A percentile compares a stretch with the other conserved stretches of the same genome.
Evolutionary conservation across 2,113 vertebrate genomes (phyloP).

Genomic region (Thalassoma bifasciatum): DNA sequence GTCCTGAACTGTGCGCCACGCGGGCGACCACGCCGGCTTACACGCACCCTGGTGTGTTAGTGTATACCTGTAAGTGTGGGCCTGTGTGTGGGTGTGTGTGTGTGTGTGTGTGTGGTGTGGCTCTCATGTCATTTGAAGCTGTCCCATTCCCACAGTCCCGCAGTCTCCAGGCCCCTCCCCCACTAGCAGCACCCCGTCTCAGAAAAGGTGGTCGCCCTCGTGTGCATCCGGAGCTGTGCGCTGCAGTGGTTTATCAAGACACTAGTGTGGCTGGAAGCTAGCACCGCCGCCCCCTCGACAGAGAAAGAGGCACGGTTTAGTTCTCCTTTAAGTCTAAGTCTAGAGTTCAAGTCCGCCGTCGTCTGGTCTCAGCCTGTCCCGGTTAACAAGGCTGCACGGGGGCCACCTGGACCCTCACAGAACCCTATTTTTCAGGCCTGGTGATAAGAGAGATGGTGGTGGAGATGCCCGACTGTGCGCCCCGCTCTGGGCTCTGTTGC

Average conservation of each 20-base stretch:
- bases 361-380: slow-evolving; percentile 55
- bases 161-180: slow-evolving; percentile 45
- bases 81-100: slow-evolving; percentile 54
- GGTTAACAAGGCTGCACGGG: slow-evolving; percentile 42
- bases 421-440: slow-evolving; percentile 21
- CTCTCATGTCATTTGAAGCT: slow-evolving; percentile 74
- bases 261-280: slow-evolving; percentile 67
- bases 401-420: slow-evolving; percentile 50
- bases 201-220: slow-evolving; percentile 44
- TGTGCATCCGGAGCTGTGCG: slow-evolving; percentile 53
- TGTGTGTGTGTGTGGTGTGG: slow-evolving; percentile 47
- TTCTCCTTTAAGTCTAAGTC: slow-evolving; percentile 58
- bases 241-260: slow-evolving; percentile 70
- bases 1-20: slow-evolving; percentile 33
- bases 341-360: slow-evolving; percentile 49
- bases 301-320: slow-evolving; percentile 63
- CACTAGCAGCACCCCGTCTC: slow-evolving; percentile 38
- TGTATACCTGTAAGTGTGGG: slow-evolving; percentile 58
- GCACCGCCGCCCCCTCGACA: slow-evolving; percentile 43
- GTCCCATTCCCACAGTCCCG: slow-evolving; percentile 60
- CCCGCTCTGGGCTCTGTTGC: slow-evolving; percentile 32
- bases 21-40: slow-evolving; percentile 23
- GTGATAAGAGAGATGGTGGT: slow-evolving; percentile 5
- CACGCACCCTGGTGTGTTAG: slow-evolving; percentile 25
- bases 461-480: slow-evolving; percentile 36